Evolutionary conservation across 1,140 invertebrate genomes (phyloP).

Genomic region (Hylaeus volcanicus): DNA sequence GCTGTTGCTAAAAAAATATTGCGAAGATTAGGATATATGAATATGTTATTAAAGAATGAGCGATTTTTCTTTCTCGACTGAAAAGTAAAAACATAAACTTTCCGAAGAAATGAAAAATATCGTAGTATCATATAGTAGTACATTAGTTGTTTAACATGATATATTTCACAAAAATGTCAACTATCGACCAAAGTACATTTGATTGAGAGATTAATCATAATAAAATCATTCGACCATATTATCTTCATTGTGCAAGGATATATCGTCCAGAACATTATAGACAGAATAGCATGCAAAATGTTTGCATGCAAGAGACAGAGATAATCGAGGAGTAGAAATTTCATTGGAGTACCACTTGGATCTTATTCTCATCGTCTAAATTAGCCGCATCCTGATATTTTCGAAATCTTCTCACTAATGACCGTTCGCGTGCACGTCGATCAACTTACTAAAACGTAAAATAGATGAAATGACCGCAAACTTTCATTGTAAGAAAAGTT

Average conservation of each 20-base stretch:
- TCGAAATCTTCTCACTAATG: conserved; percentile 14
- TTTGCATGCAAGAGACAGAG: neutral
- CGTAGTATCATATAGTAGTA: no score
- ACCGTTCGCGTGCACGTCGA: conserved; percentile 42
- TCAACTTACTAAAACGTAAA: conserved; percentile 24
- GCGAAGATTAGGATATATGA: no score
- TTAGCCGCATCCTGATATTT: conserved; percentile 21
- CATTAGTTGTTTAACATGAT: no score
- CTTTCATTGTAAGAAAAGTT: neutral
- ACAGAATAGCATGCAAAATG: neutral
- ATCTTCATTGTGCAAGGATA: neutral
- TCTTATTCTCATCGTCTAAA: conserved; percentile 11
- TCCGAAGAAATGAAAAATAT: no score
- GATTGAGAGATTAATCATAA: no score
- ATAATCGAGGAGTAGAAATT: conserved; percentile 43
- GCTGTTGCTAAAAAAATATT: no score
- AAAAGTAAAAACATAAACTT: no score
- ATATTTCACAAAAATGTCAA: no score
- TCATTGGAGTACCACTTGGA: neutral
- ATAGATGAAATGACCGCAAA: neutral
- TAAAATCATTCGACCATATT: neutral
- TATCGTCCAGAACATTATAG: neutral
- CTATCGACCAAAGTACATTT: no score
- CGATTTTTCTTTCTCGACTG: no score
- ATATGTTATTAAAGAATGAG: no score